Percentiles rank a stretch among this genome's conserved stretches.
phyloP scores from a whole-genome alignment of 1,140 invertebrate species.

The Aleiodes sp. region DNA sequence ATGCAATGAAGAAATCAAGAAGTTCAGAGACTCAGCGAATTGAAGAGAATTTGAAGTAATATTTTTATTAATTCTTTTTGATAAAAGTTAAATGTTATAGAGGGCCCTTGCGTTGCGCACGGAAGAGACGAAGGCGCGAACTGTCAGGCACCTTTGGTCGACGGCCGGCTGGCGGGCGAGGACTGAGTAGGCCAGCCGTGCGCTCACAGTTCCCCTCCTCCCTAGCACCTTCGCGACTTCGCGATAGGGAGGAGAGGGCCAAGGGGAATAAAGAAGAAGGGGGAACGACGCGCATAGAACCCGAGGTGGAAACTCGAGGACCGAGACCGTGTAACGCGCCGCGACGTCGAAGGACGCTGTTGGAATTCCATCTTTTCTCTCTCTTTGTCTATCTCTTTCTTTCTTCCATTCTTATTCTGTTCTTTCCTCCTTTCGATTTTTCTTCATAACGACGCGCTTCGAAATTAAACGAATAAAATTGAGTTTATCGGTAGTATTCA shows the following conservation, averaged over 20 bases:
- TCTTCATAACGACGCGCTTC: too few species aligned
- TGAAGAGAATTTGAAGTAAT: too few species aligned
- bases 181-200: constrained; percentile 62
- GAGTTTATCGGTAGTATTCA: too few species aligned
- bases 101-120: background rate
- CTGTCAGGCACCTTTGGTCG: constrained; percentile 50
- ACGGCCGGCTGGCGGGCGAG: constrained; percentile 60
- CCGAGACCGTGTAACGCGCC: constrained; percentile 27
- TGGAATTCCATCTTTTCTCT: constrained; percentile 26
- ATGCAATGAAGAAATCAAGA: too few species aligned
- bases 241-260: constrained; percentile 34
- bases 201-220: constrained; percentile 49
- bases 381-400: background rate
- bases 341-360: constrained; percentile 30
- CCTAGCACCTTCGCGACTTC: constrained; percentile 40
- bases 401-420: constrained; percentile 20
- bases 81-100: background rate
- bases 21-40: too few species aligned
- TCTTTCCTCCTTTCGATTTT: too few species aligned
- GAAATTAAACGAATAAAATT: too few species aligned
- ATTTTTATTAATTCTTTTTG: too few species aligned
- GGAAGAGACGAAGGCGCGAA: constrained; percentile 44
- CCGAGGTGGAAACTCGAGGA: constrained; percentile 37
- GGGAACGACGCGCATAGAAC: constrained; percentile 32
- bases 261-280: constrained; percentile 20